Evolutionary conservation across 2,797 vertebrate genomes (phyloP).

Genomic region (Eremophila alpestris): DNA sequence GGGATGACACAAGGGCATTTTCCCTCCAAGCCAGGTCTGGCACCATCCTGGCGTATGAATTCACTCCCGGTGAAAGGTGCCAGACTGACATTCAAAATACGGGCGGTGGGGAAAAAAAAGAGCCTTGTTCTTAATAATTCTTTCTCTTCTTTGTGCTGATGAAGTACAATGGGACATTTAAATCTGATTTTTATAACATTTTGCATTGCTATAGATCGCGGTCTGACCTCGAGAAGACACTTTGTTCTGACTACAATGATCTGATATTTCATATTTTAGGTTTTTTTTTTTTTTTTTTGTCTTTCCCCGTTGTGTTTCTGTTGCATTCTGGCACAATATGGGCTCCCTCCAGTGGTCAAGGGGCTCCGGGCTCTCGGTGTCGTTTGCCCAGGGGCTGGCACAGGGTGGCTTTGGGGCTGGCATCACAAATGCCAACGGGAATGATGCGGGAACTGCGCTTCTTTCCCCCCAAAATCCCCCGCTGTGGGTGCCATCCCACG

Average conservation of each 20-base stretch:
- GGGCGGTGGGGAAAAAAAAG: fast-evolving
- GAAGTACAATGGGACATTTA: conserved; percentile 30
- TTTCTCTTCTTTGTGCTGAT: neutral
- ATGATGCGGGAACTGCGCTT: fast-evolving
- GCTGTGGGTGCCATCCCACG: neutral
- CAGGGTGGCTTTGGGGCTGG: neutral
- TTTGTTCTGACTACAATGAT: conserved; percentile 39
- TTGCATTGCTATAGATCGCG: neutral
- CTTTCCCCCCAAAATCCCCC: fast-evolving
- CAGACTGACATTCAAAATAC: neutral
- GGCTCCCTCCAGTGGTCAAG: conserved; percentile 72
- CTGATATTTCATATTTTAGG: neutral
- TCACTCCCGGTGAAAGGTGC: neutral
- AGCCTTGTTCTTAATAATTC: neutral
- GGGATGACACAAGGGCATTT: neutral
- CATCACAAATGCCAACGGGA: fast-evolving
- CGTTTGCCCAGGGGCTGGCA: neutral
- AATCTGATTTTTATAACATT: conserved; percentile 12
- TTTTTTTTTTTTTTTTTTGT: neutral
- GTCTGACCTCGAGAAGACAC: conserved; percentile 15
- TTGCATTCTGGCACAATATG: conserved; percentile 57
- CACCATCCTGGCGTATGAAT: neutral
- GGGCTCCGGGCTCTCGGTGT: neutral
- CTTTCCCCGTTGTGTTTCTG: neutral
- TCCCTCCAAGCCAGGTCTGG: neutral